Evolutionary conservation across 2,888 invertebrate species (phyloP).

Genomic region (Thalpophila matura): DNA sequence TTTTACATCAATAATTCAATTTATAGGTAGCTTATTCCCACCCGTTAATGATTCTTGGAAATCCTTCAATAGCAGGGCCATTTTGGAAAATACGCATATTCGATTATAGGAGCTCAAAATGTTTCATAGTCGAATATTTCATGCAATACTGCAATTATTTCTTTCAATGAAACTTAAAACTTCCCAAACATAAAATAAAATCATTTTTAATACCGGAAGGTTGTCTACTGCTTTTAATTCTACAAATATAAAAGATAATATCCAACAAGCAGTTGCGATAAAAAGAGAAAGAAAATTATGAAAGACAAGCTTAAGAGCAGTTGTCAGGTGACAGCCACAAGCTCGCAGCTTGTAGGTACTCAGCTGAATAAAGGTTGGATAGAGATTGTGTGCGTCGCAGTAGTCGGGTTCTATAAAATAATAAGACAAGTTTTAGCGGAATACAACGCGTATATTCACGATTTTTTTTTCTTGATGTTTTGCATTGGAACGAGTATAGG

Average conservation of each 20-base stretch:
- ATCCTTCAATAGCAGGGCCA: background rate
- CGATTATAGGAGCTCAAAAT: background rate
- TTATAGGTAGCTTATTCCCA: background rate
- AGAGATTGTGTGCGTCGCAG: conserved; percentile 24
- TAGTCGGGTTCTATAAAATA: no score
- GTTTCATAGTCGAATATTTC: background rate
- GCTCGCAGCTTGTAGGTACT: conserved; percentile 58
- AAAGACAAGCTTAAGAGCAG: conserved; percentile 75
- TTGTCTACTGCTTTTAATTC: conserved; percentile 67
- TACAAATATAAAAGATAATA: conserved; percentile 77
- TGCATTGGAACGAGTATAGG: no score
- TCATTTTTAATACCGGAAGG: conserved; percentile 34
- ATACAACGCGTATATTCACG: no score
- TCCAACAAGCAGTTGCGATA: conserved; percentile 67
- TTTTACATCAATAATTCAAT: background rate
- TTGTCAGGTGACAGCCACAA: conserved; percentile 80
- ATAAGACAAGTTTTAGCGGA: no score
- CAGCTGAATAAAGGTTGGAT: conserved; percentile 59
- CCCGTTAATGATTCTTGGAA: background rate
- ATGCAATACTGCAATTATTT: background rate
- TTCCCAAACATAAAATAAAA: conserved; percentile 18
- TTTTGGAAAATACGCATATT: background rate
- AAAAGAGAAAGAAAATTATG: conserved; percentile 78
- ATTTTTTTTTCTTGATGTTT: no score
- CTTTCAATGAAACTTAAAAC: background rate